Conservation (phyloP, 2,888 invertebrate genomes). For the Elegia similella region DNA sequence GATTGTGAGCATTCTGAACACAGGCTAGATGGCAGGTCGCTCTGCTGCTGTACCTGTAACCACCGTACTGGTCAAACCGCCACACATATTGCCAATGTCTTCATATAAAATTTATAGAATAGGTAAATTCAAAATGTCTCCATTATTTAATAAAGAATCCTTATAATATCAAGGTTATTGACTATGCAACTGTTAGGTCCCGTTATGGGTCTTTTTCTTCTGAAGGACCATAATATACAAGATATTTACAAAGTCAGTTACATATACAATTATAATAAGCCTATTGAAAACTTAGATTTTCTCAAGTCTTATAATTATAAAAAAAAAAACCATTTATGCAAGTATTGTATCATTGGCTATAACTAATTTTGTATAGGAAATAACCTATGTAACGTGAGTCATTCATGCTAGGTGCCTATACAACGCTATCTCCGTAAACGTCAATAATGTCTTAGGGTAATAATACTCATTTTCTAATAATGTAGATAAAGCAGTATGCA, state of each 20-base stretch:
- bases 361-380: background rate
- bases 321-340: too few relatives aligned
- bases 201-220: too few relatives aligned
- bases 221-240: background rate
- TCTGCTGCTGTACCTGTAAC: constrained; percentile 65
- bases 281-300: background rate
- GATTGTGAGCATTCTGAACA: constrained; percentile 55
- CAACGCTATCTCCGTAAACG: background rate
- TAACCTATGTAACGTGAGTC: background rate
- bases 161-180: background rate
- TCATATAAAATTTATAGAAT: too few relatives aligned
- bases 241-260: background rate
- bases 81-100: constrained; percentile 34
- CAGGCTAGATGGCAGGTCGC: constrained; percentile 58
- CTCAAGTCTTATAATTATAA: too few relatives aligned
- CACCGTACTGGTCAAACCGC: constrained; percentile 62
- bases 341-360: background rate
- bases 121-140: too few relatives aligned
- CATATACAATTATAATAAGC: background rate
- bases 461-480: background rate
- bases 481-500: too few relatives aligned
- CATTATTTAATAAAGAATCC: too few relatives aligned
- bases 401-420: background rate
- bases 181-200: too few relatives aligned
- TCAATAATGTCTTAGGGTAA: background rate